Evolutionary conservation across 2,113 vertebrate genomes (phyloP), one percentile per base, ranked within the genome.

Genomic region (Heteronetta atricapilla): DNA sequence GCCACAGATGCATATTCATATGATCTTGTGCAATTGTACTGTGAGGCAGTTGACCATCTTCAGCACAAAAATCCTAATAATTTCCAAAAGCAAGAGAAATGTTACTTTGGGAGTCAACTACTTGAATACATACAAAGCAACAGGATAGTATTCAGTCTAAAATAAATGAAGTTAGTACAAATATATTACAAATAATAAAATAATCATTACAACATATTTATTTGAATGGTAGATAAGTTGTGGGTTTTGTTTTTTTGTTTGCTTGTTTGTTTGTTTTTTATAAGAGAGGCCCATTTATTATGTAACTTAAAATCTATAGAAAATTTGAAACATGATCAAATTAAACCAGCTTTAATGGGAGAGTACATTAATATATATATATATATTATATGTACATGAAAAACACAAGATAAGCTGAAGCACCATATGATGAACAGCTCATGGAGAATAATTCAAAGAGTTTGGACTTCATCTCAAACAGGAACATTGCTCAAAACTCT

Each of bases 1-100:
- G 91, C 99, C 99, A 99, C 63, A 99, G 87, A 38, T 68, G 94
- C 17, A 95, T 64, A 44, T 97, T 98, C 85, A 98, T 53, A 50
- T 97, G 98, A 72, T 98, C 98, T 82, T 93, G 94, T n/a, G 98
- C 98, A 91, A 98, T 97, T 59, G 96, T 18, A 82, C 86, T 86
- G 63, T 73, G 23, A 94, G 97, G 80, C 95, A 95, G 58, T 40
- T 4, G 92, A 48, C 56, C 75, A 34, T 85, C 95, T 26, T 94
- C 96, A 67, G 13, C 6, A 10, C 3, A 56, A 86, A 89, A 68
- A 40, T 85, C 93, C 90, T 83, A 92, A 25, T 50, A 91, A 95
- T 31, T 36, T 58, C 91, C 97, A 90, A 91, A 86, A 95, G 77
- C 29, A 97, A 94, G 29, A 94, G 63, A 36, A 93, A 94, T 84